Percentiles rank a stretch among this genome's conserved stretches.
phyloP scores from a whole-genome alignment of 2,113 vertebrate species.

The Tiliqua scincoides region DNA sequence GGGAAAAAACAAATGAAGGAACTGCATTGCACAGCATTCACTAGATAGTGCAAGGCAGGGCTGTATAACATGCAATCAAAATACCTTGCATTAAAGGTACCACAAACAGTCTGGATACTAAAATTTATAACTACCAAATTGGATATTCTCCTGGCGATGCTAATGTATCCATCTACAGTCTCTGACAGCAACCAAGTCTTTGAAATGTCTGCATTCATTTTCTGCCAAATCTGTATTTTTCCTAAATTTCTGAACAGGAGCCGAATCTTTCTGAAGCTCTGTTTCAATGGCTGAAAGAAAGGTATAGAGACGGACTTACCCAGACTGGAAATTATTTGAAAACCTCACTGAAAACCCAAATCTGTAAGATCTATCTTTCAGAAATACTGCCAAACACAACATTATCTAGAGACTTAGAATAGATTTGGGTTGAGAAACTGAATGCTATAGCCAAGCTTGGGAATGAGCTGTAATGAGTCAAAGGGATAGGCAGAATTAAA shows the following conservation, averaged over 20 bases:
- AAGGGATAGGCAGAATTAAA: conserved; percentile 1
- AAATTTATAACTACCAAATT: neutral
- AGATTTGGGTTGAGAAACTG: neutral
- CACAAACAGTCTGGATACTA: neutral
- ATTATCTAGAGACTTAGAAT: neutral
- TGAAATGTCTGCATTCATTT: neutral
- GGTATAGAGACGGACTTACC: neutral
- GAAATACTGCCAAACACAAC: neutral
- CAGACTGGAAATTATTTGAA: neutral
- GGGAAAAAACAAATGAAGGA: neutral
- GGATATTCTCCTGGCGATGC: neutral
- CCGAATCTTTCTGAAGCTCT: neutral
- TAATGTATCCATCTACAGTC: neutral
- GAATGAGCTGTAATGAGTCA: conserved; percentile 19
- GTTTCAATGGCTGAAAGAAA: neutral
- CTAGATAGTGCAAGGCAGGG: neutral
- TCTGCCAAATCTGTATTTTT: neutral
- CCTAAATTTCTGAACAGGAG: neutral
- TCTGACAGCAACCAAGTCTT: neutral
- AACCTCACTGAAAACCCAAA: neutral
- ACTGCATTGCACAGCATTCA: neutral
- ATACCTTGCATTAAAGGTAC: neutral
- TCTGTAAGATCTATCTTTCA: neutral
- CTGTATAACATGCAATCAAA: neutral
- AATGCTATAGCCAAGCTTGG: neutral